Percentiles rank a stretch among this genome's conserved stretches.
phyloP scores from a whole-genome alignment of 2,888 invertebrate species.

The Eupithecia dodoneata region DNA sequence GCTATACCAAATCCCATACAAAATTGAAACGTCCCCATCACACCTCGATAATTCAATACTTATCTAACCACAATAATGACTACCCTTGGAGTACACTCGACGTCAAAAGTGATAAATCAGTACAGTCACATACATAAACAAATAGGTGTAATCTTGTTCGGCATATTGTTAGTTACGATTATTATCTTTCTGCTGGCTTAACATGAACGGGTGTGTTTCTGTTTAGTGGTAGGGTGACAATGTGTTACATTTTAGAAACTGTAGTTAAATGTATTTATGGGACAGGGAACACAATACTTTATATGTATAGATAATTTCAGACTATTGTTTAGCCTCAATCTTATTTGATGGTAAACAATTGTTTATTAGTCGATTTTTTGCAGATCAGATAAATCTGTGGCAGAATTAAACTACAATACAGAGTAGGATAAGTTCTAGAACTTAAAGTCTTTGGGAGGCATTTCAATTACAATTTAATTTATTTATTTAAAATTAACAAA shows the following conservation, averaged over 20 bases:
- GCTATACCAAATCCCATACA: no score
- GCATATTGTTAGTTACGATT: conserved; percentile 73
- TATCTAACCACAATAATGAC: conserved; percentile 43
- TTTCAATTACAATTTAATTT: no score
- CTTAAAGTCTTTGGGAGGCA: no score
- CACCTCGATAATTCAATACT: no score
- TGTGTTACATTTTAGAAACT: not conserved
- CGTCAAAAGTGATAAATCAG: conserved; percentile 61
- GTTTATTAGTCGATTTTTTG: no score
- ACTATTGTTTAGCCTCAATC: not conserved
- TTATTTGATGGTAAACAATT: not conserved
- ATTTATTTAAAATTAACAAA: no score
- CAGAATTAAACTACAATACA: no score
- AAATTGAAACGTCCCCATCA: no score
- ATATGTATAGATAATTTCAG: not conserved
- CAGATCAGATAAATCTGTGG: no score
- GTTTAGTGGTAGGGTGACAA: conserved; percentile 47
- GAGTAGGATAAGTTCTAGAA: no score
- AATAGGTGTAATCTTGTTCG: conserved; percentile 52
- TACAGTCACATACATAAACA: conserved; percentile 59
- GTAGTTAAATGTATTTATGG: not conserved
- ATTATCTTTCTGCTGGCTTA: conserved; percentile 76
- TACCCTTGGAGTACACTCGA: conserved; percentile 52
- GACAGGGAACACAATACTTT: not conserved
- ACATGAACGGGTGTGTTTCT: conserved; percentile 55